phyloP scores from a whole-genome alignment of 2,888 invertebrate genomes.

The Monopis laevigella region DNA sequence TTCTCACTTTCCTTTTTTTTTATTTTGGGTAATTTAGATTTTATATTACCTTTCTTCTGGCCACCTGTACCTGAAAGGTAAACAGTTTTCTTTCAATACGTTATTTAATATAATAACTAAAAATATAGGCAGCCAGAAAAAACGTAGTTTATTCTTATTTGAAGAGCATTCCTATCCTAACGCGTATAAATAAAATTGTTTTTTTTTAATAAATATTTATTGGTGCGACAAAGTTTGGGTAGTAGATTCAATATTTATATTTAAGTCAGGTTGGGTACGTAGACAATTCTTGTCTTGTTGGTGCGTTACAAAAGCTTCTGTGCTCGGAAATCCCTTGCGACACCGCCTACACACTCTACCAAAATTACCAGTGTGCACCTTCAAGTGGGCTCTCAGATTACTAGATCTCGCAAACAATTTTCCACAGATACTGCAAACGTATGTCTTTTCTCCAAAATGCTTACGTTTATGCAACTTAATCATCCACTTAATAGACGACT shows the following conservation, averaged over 20 bases:
- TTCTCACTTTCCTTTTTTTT: constrained; percentile 1
- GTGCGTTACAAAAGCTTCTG: constrained; percentile 31
- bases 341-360: constrained; percentile 44
- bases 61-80: constrained; percentile 53
- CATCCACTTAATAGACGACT: constrained; percentile 39
- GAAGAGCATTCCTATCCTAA: too few relatives aligned
- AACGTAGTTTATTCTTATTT: too few relatives aligned
- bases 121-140: constrained; percentile 3
- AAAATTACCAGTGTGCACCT: constrained; percentile 38
- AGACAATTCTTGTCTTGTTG: constrained; percentile 27
- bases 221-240: too few relatives aligned
- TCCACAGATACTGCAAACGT: constrained; percentile 65
- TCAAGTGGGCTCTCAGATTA: constrained; percentile 45
- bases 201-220: too few relatives aligned
- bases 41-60: constrained; percentile 30
- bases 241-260: too few relatives aligned
- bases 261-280: too few relatives aligned
- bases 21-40: constrained; percentile 1
- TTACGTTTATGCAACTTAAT: constrained; percentile 50
- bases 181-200: too few relatives aligned
- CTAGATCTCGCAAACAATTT: constrained; percentile 63
- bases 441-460: constrained; percentile 56
- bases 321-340: constrained; percentile 32
- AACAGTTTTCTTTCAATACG: constrained; percentile 22
- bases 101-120: too few relatives aligned